Evolutionary conservation across 2,113 vertebrate species (phyloP), one percentile per base, ranked within the genome.

Genomic region (Archocentrus centrarchus): DNA sequence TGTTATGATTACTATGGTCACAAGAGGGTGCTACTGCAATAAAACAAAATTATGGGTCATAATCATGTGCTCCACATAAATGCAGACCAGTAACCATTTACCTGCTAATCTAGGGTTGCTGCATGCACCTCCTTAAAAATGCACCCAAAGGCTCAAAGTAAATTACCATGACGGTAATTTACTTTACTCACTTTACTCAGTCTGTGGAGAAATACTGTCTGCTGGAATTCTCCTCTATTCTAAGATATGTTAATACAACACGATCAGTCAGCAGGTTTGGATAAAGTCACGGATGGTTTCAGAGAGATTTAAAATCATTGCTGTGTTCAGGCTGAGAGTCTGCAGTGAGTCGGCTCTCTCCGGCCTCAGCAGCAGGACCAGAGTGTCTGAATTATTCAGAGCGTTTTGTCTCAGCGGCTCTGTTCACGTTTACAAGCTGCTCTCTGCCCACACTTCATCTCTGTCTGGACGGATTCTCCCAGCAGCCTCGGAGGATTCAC

Each of bases 331-430:
- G 30, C 24, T 79, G 41, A 62, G 76, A 20, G 30, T 84, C 47
- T 61, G 79, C 68, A 68, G 81, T 68, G 80, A 37, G 63, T 79
- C 14, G 20, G 44, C 15, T 24, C 50, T 68, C 75, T 59, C 44
- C 2, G 9, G 77, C 32, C 81, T 62, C 61, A 37, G 68, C 84
- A 70, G 66, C 66, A 70, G 44, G 44, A 53, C 44, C 44, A 79
- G n/a, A 77, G 24, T 59, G 47, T 61, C 57, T 91, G 88, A 93
- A 93, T 91, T 86, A 91, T 93, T 93, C 87, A 93, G 35, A 61
- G 55, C 32, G 11, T 87, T 90, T 90, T 77, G 84, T 92, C 88
- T 88, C 81, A 84, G 76, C 76, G n/a, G 80, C 77, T 90, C 59
- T 57, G 58, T 81, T 83, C 76, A 63, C 53, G 17, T 87, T 90